Evolutionary conservation across 2,888 invertebrate genomes (phyloP).

Genomic region (Drosophila formosana): DNA sequence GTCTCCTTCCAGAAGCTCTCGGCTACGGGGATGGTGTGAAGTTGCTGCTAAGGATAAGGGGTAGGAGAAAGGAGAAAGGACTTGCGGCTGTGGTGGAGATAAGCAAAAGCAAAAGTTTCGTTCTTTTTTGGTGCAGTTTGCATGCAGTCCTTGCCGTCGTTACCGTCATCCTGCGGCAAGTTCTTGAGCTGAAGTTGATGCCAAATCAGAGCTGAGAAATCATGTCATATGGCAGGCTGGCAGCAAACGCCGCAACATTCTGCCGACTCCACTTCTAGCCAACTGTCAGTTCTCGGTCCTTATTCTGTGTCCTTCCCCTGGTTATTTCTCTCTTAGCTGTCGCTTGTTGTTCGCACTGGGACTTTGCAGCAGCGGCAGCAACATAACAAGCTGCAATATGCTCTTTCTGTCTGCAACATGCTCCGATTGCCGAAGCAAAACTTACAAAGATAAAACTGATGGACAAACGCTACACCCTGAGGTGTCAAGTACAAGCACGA

Average conservation of each 20-base stretch:
- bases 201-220: slow-evolving; percentile 71
- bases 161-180: slow-evolving; percentile 45
- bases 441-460: slow-evolving; percentile 49
- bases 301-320: slow-evolving; percentile 7
- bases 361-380: not conserved
- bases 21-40: not conserved
- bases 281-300: slow-evolving; percentile 49
- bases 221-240: slow-evolving; percentile 71
- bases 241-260: slow-evolving; percentile 48
- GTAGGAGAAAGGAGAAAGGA: slow-evolving; percentile 3
- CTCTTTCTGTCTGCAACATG: slow-evolving; percentile 44
- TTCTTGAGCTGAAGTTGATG: slow-evolving; percentile 51
- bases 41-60: slow-evolving; percentile 29
- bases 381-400: slow-evolving; percentile 42
- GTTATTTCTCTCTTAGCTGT: not conserved
- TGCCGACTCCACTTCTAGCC: slow-evolving; percentile 53
- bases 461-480: slow-evolving; percentile 12
- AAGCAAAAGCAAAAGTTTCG: slow-evolving; percentile 59
- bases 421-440: slow-evolving; percentile 37
- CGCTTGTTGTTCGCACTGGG: not conserved
- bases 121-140: slow-evolving; percentile 34
- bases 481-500: slow-evolving; percentile 17
- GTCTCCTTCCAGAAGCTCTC: not conserved
- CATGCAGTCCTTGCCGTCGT: slow-evolving; percentile 23
- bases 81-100: slow-evolving; percentile 46